A percentile compares a stretch with the other conserved stretches of the same genome.
phyloP scores from a whole-genome alignment of 2,888 invertebrate species.

The Platycheirus rosarum region DNA sequence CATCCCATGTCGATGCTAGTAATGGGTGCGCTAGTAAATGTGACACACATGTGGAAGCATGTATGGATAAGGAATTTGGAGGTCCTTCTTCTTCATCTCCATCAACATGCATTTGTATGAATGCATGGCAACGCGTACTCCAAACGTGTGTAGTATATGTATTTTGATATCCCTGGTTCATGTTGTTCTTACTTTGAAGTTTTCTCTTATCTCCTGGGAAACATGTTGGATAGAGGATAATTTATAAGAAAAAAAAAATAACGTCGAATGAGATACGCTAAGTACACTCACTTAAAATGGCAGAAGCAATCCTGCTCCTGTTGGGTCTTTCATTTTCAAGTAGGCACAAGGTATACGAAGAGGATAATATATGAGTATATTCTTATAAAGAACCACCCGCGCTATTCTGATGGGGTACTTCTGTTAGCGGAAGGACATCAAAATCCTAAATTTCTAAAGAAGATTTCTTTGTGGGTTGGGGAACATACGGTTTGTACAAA shows the following conservation, averaged over 20 bases:
- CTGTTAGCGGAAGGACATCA: conserved; percentile 21
- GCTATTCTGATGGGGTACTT: conserved; percentile 21
- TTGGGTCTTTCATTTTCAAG: conserved; percentile 22
- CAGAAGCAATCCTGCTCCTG: conserved; percentile 17
- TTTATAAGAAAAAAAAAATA: conserved; percentile 60
- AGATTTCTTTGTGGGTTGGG: conserved; percentile 1
- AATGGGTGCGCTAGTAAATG: conserved; percentile 53
- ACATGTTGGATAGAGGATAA: conserved; percentile 72
- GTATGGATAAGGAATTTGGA: conserved; percentile 57
- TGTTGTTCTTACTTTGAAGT: conserved; percentile 72
- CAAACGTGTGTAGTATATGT: background rate
- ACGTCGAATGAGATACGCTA: conserved; percentile 69
- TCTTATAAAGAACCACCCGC: conserved; percentile 28
- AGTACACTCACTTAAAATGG: conserved; percentile 57
- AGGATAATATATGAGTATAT: conserved; percentile 45
- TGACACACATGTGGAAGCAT: conserved; percentile 51
- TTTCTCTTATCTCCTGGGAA: conserved; percentile 70
- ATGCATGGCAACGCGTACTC: conserved; percentile 10
- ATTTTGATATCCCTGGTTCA: conserved; percentile 58
- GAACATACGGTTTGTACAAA: background rate
- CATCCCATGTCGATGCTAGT: conserved; percentile 64
- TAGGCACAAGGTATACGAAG: conserved; percentile 12
- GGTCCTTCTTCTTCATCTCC: conserved; percentile 39
- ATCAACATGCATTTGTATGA: conserved; percentile 7
- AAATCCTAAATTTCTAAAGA: conserved; percentile 22